Conservation (phyloP, 2,113 vertebrate genomes). For the Polyodon spathula region DNA sequence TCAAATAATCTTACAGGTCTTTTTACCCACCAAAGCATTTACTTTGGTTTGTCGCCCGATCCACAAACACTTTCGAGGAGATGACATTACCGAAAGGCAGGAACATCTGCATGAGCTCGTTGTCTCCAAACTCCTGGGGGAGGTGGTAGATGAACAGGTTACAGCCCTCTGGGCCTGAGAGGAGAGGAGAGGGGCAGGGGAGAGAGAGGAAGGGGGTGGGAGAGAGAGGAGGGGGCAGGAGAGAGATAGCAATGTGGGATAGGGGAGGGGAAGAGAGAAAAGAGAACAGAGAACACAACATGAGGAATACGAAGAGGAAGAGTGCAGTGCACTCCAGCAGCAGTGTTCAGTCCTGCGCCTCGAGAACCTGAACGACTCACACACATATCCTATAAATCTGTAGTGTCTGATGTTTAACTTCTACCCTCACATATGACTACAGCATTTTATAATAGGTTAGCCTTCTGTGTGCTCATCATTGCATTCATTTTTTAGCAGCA, state of each 20-base stretch:
- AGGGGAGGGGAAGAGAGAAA: constrained; percentile 9
- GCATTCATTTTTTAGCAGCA: too few species aligned
- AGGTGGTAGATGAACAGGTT: constrained; percentile 99
- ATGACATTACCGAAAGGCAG: constrained; percentile 99
- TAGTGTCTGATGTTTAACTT: too few species aligned
- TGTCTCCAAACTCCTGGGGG: constrained; percentile 99
- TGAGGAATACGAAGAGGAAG: background rate
- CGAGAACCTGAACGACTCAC: too few species aligned
- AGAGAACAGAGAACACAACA: constrained; percentile 10
- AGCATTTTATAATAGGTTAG: too few species aligned
- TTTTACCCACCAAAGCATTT: constrained; percentile 99
- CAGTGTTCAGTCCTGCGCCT: background rate
- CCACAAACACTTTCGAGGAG: constrained; percentile 99
- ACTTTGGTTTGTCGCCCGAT: constrained; percentile 99
- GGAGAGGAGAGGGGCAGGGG: constrained; percentile 20
- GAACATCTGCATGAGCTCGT: constrained; percentile 99
- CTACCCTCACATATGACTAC: too few species aligned
- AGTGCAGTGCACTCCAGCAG: constrained; percentile 1
- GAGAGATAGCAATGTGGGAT: background rate
- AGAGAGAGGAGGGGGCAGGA: constrained; percentile 21
- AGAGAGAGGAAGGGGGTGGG: constrained; percentile 26
- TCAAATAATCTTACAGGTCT: constrained; percentile 84
- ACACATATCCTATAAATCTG: too few species aligned
- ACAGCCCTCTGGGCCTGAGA: constrained; percentile 94
- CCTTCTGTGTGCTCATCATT: too few species aligned